These are phyloP conservation scores for Phrynocephalus guinanensis DNA, from an alignment of 2,797 vertebrate genomes.

Conservation along the genomic window DNA sequence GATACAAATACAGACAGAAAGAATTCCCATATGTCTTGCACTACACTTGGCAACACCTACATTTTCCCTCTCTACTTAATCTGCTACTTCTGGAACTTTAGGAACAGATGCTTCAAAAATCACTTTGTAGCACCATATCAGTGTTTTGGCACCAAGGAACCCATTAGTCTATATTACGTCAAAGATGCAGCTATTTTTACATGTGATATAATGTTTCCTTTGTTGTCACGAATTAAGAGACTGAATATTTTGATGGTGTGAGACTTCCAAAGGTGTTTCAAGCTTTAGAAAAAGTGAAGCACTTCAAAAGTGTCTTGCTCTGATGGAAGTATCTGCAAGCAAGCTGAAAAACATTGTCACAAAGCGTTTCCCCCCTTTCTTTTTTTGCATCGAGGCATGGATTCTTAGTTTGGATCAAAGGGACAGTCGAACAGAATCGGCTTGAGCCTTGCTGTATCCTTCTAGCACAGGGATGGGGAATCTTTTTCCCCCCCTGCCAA, in stretches of 20 bases:
- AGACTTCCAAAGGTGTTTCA: constrained; percentile 17
- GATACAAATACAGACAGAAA: too few species aligned
- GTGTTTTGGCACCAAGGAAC: constrained; percentile 22
- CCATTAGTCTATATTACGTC: constrained; percentile 10
- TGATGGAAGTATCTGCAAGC: constrained; percentile 20
- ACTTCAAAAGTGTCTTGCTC: background rate
- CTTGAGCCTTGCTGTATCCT: background rate
- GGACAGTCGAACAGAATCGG: background rate
- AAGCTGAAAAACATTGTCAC: background rate
- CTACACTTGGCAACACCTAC: background rate
- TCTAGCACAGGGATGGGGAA: background rate
- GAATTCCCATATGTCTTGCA: background rate
- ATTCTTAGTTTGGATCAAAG: constrained; percentile 35
- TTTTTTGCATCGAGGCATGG: constrained; percentile 6
- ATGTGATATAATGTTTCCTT: constrained; percentile 12
- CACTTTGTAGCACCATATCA: constrained; percentile 7
- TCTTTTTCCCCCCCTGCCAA: too few species aligned
- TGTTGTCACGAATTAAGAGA: background rate
- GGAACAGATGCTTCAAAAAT: constrained; percentile 1
- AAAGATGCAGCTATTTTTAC: constrained; percentile 39
- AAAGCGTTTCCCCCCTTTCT: background rate
- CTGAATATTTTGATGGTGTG: constrained; percentile 35
- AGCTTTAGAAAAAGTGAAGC: constrained; percentile 37
- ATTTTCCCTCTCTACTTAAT: background rate
- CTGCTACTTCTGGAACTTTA: constrained; percentile 31